Evolutionary conservation across 2,797 vertebrate species (phyloP).

Genomic region (Tauraco hartlaubi): DNA sequence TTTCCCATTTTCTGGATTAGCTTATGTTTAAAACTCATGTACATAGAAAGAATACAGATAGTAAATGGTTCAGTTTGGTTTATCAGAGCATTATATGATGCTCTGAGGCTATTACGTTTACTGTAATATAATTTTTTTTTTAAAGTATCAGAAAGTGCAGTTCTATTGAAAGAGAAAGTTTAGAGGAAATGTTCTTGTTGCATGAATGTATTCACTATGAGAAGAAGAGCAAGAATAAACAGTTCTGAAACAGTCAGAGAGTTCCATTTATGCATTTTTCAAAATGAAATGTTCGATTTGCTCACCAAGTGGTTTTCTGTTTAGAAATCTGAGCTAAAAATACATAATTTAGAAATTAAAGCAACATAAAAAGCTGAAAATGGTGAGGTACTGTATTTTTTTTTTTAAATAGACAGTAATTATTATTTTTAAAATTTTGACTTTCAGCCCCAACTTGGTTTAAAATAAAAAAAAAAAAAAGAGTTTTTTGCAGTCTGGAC

Average conservation of each 20-base stretch:
- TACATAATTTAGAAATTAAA: background rate
- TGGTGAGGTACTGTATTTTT: background rate
- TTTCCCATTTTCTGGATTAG: background rate
- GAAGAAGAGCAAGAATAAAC: background rate
- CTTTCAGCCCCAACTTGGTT: background rate
- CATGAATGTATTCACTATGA: background rate
- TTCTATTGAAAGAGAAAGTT: background rate
- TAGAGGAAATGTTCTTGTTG: background rate
- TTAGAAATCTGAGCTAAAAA: background rate
- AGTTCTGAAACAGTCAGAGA: background rate
- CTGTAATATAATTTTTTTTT: background rate
- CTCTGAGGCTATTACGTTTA: background rate
- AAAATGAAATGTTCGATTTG: background rate
- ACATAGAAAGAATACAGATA: background rate
- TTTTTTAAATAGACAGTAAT: background rate
- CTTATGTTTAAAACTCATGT: background rate
- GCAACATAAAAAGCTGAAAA: background rate
- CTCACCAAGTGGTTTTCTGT: accelerated
- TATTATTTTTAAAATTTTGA: background rate
- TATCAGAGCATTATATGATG: background rate
- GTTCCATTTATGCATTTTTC: background rate
- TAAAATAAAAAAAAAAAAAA: background rate
- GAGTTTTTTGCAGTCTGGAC: background rate
- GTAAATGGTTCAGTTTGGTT: background rate
- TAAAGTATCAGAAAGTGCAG: background rate